phyloP scores from a whole-genome alignment of 2,797 vertebrate genomes.

The Tragopan temminckii region DNA sequence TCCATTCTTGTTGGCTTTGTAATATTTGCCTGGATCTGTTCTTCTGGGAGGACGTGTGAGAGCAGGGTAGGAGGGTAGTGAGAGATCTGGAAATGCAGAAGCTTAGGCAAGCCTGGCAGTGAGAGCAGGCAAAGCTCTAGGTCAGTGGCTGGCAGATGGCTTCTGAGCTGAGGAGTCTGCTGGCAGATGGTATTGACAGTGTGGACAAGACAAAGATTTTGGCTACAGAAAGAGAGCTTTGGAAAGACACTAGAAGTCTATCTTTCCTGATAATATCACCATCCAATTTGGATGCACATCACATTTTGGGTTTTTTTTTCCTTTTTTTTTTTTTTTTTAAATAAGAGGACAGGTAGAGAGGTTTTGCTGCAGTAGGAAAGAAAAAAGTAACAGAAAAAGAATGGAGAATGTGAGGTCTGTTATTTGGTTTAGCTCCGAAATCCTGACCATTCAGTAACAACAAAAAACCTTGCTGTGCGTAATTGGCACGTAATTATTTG shows the following conservation, averaged over 20 bases:
- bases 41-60: slow-evolving; percentile 68
- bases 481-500: slow-evolving; percentile 76
- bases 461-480: slow-evolving; percentile 57
- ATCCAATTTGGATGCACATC: slow-evolving; percentile 40
- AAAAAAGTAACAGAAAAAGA: slow-evolving; percentile 35
- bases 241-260: slow-evolving; percentile 73
- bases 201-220: slow-evolving; percentile 81
- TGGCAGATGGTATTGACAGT: slow-evolving; percentile 83
- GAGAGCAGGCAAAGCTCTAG: slow-evolving; percentile 69
- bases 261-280: slow-evolving; percentile 51
- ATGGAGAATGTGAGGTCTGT: slow-evolving; percentile 41
- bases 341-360: slow-evolving; percentile 39
- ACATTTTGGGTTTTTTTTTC: background rate
- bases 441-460: slow-evolving; percentile 67
- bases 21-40: slow-evolving; percentile 70
- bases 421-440: slow-evolving; percentile 60
- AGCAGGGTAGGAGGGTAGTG: slow-evolving; percentile 60
- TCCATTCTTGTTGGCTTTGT: slow-evolving; percentile 47
- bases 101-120: slow-evolving; percentile 65
- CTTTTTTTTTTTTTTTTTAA: background rate
- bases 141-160: slow-evolving; percentile 85
- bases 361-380: background rate
- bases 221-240: slow-evolving; percentile 73
- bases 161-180: slow-evolving; percentile 74
- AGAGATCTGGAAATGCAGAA: slow-evolving; percentile 61